Evolutionary conservation across 2,113 vertebrate species (phyloP).

Genomic region (Ariopsis seemanni): DNA sequence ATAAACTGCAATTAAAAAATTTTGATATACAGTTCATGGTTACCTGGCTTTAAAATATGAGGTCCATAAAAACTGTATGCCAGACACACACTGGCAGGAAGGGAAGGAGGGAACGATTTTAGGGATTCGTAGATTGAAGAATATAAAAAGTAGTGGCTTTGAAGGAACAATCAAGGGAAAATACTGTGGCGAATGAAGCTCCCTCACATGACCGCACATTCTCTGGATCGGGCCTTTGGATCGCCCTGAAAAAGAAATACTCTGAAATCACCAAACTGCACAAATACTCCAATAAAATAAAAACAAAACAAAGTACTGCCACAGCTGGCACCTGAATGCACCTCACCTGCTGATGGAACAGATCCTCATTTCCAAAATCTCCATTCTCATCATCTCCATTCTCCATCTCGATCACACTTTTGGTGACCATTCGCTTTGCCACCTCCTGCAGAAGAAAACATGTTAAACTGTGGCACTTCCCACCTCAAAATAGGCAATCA

Average conservation of each 20-base stretch:
- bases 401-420: conserved; percentile 70
- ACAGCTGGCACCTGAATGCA: not conserved
- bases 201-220: conserved; percentile 92
- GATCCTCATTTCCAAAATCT: conserved; percentile 87
- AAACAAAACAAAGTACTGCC: not conserved
- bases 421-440: conserved; percentile 80
- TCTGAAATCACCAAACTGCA: not conserved
- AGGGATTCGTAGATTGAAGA: conserved; percentile 64
- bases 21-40: conserved; percentile 36
- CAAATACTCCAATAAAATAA: not conserved
- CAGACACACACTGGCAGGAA: conserved; percentile 54
- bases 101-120: conserved; percentile 57
- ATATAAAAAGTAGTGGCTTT: conserved; percentile 81
- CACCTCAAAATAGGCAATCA: not conserved
- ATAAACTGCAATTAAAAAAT: conserved; percentile 22
- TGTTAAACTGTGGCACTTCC: not conserved
- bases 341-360: conserved; percentile 82
- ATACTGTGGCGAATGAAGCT: conserved; percentile 38
- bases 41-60: conserved; percentile 56
- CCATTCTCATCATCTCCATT: conserved; percentile 79
- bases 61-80: conserved; percentile 51
- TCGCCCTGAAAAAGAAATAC: conserved; percentile 76
- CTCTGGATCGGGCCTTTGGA: conserved; percentile 82
- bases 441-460: conserved; percentile 78
- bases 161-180: conserved; percentile 53